phyloP scores from a whole-genome alignment of 1,140 invertebrate species.

The Drosophila nebulosa region DNA sequence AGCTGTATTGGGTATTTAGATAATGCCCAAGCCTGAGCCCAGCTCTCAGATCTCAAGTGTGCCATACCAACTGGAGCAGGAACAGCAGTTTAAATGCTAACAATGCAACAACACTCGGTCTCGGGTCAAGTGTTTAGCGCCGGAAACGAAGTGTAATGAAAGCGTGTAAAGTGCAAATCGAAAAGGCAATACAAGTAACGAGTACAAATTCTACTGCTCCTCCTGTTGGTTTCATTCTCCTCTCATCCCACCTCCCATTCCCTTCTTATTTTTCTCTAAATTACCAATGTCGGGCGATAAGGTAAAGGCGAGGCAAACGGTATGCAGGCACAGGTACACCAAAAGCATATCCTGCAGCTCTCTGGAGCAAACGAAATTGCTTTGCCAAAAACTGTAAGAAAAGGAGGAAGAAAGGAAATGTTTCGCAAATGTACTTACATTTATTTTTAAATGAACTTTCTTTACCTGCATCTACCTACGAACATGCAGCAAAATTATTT shows the following conservation, averaged over 20 bases:
- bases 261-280: conserved; percentile 53
- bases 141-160: conserved; percentile 78
- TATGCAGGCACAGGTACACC: conserved; percentile 41
- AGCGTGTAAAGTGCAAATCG: conserved; percentile 78
- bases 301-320: conserved; percentile 43
- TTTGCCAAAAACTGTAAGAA: conserved; percentile 17
- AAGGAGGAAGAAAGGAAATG: conserved; percentile 42
- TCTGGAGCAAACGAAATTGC: conserved; percentile 25
- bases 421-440: conserved; percentile 33
- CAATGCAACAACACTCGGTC: conserved; percentile 49
- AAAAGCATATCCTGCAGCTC: conserved; percentile 53
- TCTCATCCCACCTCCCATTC: not conserved
- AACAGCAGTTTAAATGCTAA: conserved; percentile 62
- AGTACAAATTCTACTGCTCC: conserved; percentile 56
- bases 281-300: conserved; percentile 63
- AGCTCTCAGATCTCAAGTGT: conserved; percentile 52
- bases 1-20: conserved; percentile 49
- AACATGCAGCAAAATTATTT: conserved; percentile 51
- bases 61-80: conserved; percentile 53
- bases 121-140: conserved; percentile 57
- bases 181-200: conserved; percentile 74
- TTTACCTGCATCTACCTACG: not conserved
- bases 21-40: conserved; percentile 39
- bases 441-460: conserved; percentile 6
- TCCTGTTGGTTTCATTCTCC: not conserved